Evolutionary conservation across 2,888 invertebrate species (phyloP), one percentile per base, ranked within the genome.

Genomic region (Pachliopta kotzebuea): DNA sequence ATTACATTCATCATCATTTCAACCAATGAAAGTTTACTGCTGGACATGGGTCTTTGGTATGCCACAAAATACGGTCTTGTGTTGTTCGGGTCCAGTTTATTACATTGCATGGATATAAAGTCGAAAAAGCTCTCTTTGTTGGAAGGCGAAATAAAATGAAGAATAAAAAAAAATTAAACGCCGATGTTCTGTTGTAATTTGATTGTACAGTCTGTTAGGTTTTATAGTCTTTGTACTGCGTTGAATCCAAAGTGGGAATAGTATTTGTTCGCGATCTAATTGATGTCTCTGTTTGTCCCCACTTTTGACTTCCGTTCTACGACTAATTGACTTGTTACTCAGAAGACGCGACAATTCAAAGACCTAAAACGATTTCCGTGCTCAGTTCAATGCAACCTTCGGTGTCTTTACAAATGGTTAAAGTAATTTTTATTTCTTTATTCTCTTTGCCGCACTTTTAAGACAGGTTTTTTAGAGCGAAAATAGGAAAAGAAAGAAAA

Each of bases 271-370:
- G 21, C 50, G 14, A 50, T 50, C 58, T 59, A 59, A 59, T 59
- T 59, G 50, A 59, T 59, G 50, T 52, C 59, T 59, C 21, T 52
- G 52, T 59, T 59, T 59, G 31, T 31, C 52, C 20, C 21, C 45
- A 21, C 29, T 21, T 59, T 20, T 59, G 50, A 23, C 59, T 59
- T 52, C 50, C 23, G 17, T 61, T 45, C 21, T 45, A 49, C 45
- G 21, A 45, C 42, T 54, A 55, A 61, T 42, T 55, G 45, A 24
- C 61, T 55, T 54, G 54, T 55, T 59, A 59, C 50, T 50, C 50
- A 59, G 50, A 18, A 26, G 31, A n/a, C 4, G 14, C 21, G 50
- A 21, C 2, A 21, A 52, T 45, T 45, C 45, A 45, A 45, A 45
- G 45, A n/a, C n/a, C n/a, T 45, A 45, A 45, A 45, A 45, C 45